Conservation (phyloP, 2,888 invertebrate species). For the Biston stratarius region DNA sequence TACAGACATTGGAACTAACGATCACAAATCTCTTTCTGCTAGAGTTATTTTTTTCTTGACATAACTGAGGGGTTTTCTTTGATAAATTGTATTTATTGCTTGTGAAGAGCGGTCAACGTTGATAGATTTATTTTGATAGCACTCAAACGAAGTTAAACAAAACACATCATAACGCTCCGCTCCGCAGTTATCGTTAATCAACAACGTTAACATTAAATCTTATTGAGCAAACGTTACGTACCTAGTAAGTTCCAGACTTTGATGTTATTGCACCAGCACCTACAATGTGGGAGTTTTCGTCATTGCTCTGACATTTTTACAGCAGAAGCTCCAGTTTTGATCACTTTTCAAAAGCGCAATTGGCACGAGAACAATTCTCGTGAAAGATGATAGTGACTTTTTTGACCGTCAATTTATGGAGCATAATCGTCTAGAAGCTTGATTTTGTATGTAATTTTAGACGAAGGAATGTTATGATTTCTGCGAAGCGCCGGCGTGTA, state of each 20-base stretch:
- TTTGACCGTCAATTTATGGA: conserved; percentile 30
- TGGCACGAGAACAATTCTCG: conserved; percentile 69
- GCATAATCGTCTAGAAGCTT: conserved; percentile 54
- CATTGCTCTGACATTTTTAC: conserved; percentile 59
- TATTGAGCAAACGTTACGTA: conserved; percentile 4
- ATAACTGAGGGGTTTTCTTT: conserved; percentile 12
- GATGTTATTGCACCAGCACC: conserved; percentile 12
- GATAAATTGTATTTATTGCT: conserved; percentile 8
- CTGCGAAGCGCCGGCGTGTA: conserved; percentile 54
- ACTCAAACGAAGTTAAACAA: conserved; percentile 24
- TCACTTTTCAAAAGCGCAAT: conserved; percentile 54
- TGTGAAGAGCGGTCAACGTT: conserved; percentile 22
- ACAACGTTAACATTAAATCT: conserved; percentile 6
- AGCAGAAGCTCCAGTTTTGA: conserved; percentile 45
- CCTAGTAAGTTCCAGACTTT: conserved; percentile 18
- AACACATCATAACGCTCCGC: conserved; percentile 23
- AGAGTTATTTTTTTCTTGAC: background rate
- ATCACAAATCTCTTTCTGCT: too few species aligned
- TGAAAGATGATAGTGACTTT: conserved; percentile 48
- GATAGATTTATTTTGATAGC: conserved; percentile 39
- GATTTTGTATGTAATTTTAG: conserved; percentile 69
- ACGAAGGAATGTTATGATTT: conserved; percentile 63
- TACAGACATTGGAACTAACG: background rate
- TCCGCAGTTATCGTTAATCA: conserved; percentile 24
- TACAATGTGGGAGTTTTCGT: conserved; percentile 34